Evolutionary conservation across 1,140 invertebrate species (phyloP).

Genomic region (Zaprionus taronus): DNA sequence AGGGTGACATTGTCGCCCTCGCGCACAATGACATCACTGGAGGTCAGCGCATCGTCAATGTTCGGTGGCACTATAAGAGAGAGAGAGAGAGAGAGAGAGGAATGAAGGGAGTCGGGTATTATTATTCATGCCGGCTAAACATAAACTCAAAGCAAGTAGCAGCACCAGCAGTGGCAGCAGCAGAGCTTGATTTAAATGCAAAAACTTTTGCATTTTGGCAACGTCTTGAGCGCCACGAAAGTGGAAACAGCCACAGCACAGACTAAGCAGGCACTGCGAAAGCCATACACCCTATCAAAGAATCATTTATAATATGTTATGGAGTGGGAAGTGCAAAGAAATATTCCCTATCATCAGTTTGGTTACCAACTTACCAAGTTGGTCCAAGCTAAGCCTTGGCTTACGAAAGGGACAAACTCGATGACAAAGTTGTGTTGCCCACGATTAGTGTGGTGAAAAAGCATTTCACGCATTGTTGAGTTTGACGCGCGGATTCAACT

Average conservation of each 20-base stretch:
- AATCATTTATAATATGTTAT: neutral
- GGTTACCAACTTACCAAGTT: neutral
- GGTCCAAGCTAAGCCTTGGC: neutral
- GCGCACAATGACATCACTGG: slow-evolving; percentile 95
- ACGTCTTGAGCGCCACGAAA: slow-evolving; percentile 50
- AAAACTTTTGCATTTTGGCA: slow-evolving; percentile 60
- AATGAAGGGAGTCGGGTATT: slow-evolving; percentile 19
- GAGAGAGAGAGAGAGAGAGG: neutral
- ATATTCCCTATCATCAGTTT: neutral
- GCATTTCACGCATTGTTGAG: slow-evolving; percentile 73
- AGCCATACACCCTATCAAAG: slow-evolving; percentile 6
- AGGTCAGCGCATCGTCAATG: slow-evolving; percentile 95
- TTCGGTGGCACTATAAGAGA: slow-evolving; percentile 92
- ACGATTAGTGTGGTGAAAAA: slow-evolving; percentile 29
- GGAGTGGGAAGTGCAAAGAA: neutral
- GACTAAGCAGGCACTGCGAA: slow-evolving; percentile 4
- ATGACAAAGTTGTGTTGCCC: neutral
- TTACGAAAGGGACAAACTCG: neutral
- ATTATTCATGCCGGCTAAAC: slow-evolving; percentile 55
- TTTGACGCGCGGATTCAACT: slow-evolving; percentile 57
- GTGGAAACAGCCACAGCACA: slow-evolving; percentile 10
- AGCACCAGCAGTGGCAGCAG: neutral
- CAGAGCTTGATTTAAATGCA: slow-evolving; percentile 59
- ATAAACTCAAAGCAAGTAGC: slow-evolving; percentile 43
- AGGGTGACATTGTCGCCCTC: slow-evolving; percentile 95